Base-by-base conservation (phyloP, 2,888 invertebrate species). In the Drosophila robusta region DNA sequence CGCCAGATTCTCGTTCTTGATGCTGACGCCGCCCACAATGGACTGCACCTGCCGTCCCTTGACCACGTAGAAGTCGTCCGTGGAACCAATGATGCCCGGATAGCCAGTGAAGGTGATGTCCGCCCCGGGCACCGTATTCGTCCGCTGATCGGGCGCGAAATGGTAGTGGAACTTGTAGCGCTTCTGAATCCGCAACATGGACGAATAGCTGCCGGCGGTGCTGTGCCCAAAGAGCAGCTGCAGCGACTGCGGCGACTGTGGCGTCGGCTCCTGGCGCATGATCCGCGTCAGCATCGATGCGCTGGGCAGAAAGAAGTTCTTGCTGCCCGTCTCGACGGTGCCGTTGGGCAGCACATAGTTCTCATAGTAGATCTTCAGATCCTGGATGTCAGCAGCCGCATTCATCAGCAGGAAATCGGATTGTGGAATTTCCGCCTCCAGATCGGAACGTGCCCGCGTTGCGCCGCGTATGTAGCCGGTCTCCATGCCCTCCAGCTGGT, bases 121-220 rank as follows among this genome's bases (percentile, higher is more conserved):
- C 41, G 93, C 93, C 0, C 96, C 96, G 0, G 96, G 95, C 22
- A 96, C 94, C 3, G 93, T 90, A 14, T 92, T 91, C 14, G 93
- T 92, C 45, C 90, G 81, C 47, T 93, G 92, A 49, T 92, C 92
- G 3, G 94, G 93, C 11, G 94, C 93, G 51, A 93, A 91, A 75
- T 95, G 96, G 90, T 95, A 97, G 68, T 95, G 94, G 54, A 98
- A 94, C 85, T 95, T 95, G 93, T 98, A 98, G 61, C 95, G 95
- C 91, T 98, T 98, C 87, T 97, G 93, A 36, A 98, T 94, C 62
- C 97, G 94, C 66, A 97, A 93, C 98, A 98, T 98, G 72, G 95
- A 94, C 34, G 94, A 93, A 90, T 96, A 97, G 70, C 95, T 95
- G 89, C 94, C 95, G 91, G 96, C 97, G 3, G 96, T 95, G 87